Percentiles rank a stretch among this genome's conserved stretches.
phyloP scores from a whole-genome alignment of 1,140 invertebrate genomes.

The Pogonomyrmex californicus region DNA sequence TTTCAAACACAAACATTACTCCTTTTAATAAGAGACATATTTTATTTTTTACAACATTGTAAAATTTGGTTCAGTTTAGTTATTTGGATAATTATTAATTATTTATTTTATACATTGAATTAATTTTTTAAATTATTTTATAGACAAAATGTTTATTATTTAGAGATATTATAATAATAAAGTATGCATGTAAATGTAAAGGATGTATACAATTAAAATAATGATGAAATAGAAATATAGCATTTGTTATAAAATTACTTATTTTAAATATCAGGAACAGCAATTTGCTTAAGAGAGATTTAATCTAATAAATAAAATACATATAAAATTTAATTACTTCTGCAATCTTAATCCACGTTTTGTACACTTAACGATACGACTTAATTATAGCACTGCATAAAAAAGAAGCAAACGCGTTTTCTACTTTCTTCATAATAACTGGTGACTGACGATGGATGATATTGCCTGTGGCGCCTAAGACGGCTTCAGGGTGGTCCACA shows the following conservation, averaged over 20 bases:
- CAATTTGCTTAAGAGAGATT: background rate
- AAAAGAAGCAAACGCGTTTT: constrained; percentile 57
- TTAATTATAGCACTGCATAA: constrained; percentile 3
- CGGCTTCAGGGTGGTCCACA: constrained; percentile 80
- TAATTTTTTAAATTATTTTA: background rate
- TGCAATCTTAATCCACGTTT: background rate
- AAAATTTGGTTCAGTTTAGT: too few relatives aligned
- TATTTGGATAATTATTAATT: background rate
- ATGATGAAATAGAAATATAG: background rate
- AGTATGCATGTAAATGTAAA: too few relatives aligned
- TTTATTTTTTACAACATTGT: background rate
- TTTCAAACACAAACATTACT: background rate
- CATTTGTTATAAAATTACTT: background rate
- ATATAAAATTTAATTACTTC: background rate
- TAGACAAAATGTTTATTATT: background rate
- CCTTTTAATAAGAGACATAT: background rate
- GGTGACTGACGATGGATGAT: constrained; percentile 33
- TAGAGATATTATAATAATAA: background rate
- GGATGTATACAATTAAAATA: background rate
- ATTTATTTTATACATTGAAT: background rate
- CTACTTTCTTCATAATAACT: constrained; percentile 49
- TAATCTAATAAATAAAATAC: background rate
- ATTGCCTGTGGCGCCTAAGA: constrained; percentile 69
- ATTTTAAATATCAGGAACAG: background rate
- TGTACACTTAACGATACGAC: background rate